A percentile compares a stretch with the other conserved stretches of the same genome.
Conservation (phyloP, 2,888 invertebrate species). For the Trachelus stipa region DNA sequence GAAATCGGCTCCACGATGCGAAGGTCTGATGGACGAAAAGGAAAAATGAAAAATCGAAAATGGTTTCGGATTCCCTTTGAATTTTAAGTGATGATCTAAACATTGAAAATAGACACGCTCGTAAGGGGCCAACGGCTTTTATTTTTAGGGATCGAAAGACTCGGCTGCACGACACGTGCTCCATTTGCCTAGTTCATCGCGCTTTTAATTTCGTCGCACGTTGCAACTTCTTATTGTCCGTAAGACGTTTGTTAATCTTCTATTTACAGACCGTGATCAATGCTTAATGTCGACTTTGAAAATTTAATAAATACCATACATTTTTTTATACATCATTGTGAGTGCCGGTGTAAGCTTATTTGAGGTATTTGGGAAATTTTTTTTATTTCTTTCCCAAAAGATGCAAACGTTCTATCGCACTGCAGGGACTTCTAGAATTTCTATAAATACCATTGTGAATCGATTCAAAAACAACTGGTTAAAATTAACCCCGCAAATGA, state of each 20-base stretch:
- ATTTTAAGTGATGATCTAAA: slow-evolving; percentile 4
- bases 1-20: neutral
- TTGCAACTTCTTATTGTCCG: neutral
- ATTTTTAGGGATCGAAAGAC: slow-evolving; percentile 29
- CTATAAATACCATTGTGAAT: neutral
- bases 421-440: neutral
- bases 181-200: slow-evolving; percentile 30
- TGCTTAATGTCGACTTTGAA: neutral
- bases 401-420: neutral
- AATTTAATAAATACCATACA: neutral
- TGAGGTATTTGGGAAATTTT: neutral
- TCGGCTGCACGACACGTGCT: slow-evolving; percentile 20
- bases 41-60: neutral
- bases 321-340: neutral
- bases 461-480: neutral
- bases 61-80: neutral
- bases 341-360: neutral
- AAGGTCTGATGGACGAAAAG: neutral
- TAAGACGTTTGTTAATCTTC: neutral
- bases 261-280: neutral
- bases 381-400: neutral
- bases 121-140: slow-evolving; percentile 17
- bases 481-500: neutral
- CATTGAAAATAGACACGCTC: slow-evolving; percentile 9
- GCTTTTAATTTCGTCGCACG: slow-evolving; percentile 7